These are phyloP conservation scores for Platyscapa corneri DNA, from an alignment of 1,140 invertebrate genomes.

Conservation along the genomic window DNA sequence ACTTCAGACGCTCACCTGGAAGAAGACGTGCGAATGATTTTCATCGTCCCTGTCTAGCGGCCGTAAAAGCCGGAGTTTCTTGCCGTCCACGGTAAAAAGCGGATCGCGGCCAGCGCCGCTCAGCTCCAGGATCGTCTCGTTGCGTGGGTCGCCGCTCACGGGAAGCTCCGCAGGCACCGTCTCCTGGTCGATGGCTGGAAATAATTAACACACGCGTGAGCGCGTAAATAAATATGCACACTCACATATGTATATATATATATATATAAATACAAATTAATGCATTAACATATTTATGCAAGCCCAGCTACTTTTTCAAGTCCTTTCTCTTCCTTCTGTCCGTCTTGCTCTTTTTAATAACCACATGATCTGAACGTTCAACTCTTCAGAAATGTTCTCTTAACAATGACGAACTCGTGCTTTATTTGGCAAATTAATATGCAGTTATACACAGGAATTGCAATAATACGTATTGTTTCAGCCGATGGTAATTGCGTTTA, in stretches of 20 bases:
- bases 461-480: too few relatives aligned
- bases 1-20: slow-evolving; percentile 82
- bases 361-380: too few relatives aligned
- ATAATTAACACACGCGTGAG: neutral
- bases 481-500: too few relatives aligned
- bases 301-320: too few relatives aligned
- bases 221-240: neutral
- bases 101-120: slow-evolving; percentile 84
- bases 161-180: slow-evolving; percentile 86
- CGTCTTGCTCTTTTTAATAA: too few relatives aligned
- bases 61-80: slow-evolving; percentile 84
- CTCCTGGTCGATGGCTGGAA: slow-evolving; percentile 85
- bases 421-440: too few relatives aligned
- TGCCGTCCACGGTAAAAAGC: slow-evolving; percentile 88
- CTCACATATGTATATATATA: too few relatives aligned
- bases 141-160: slow-evolving; percentile 86
- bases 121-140: slow-evolving; percentile 85
- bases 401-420: too few relatives aligned
- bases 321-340: too few relatives aligned
- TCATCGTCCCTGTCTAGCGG: slow-evolving; percentile 90
- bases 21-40: slow-evolving; percentile 89
- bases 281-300: neutral
- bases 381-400: too few relatives aligned
- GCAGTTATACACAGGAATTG: too few relatives aligned
- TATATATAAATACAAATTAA: neutral